Conservation (phyloP, 2,797 vertebrate genomes). For the Sebastes trivittatus region DNA sequence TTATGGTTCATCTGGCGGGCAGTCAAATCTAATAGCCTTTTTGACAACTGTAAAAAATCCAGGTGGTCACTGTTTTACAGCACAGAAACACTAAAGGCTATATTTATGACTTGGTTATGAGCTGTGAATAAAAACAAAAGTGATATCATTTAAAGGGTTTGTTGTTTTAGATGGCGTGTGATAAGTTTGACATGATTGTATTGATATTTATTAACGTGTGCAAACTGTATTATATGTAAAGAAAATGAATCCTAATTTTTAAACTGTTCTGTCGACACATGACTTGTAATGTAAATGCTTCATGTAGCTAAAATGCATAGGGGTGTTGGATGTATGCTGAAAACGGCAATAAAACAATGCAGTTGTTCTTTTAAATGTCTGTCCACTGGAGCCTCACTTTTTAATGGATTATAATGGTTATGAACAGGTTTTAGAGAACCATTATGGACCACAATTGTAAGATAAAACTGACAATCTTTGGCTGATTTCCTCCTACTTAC, state of each 20-base stretch:
- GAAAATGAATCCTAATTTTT: conserved; percentile 86
- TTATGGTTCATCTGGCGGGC: conserved; percentile 38
- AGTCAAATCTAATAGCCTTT: conserved; percentile 53
- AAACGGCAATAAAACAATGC: conserved; percentile 82
- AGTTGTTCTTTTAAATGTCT: conserved; percentile 69
- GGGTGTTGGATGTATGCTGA: conserved; percentile 82
- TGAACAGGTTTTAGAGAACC: neutral
- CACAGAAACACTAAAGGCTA: conserved; percentile 62
- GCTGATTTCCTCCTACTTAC: neutral
- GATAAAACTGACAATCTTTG: neutral
- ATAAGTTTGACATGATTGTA: conserved; percentile 83
- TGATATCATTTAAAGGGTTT: conserved; percentile 73
- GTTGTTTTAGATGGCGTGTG: conserved; percentile 77
- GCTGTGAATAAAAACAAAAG: conserved; percentile 74
- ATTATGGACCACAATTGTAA: neutral
- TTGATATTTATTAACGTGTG: conserved; percentile 90
- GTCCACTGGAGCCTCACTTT: neutral
- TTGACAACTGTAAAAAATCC: conserved; percentile 52
- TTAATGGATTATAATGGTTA: neutral
- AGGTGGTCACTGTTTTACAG: conserved; percentile 59
- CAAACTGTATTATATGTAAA: conserved; percentile 88
- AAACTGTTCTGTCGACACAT: conserved; percentile 76
- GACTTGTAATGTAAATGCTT: conserved; percentile 83
- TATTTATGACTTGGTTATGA: conserved; percentile 72
- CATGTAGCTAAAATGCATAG: conserved; percentile 81